These are phyloP conservation scores for Limonius californicus DNA, from an alignment of 1,140 invertebrate species.

Conservation along the genomic window DNA sequence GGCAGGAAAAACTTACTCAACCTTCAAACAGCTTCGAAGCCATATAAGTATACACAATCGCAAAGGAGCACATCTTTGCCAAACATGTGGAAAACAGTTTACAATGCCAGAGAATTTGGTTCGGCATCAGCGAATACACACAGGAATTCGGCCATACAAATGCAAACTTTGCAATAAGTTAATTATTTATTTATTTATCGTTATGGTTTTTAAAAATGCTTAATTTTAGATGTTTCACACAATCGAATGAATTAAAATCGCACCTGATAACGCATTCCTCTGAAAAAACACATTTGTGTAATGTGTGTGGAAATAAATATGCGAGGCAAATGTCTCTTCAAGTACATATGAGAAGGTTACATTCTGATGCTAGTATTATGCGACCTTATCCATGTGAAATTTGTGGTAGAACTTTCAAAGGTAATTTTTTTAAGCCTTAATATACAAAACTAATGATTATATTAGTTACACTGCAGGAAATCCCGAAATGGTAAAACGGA, in stretches of 20 bases:
- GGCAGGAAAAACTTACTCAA: neutral
- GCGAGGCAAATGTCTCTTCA: neutral
- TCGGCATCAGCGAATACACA: conserved; percentile 9
- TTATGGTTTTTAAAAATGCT: neutral
- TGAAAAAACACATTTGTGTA: conserved; percentile 12
- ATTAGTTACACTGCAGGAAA: too few species aligned
- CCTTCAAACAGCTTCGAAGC: neutral
- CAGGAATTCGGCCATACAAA: neutral
- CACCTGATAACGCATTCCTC: conserved; percentile 4
- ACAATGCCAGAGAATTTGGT: conserved; percentile 14
- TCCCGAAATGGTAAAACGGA: too few species aligned
- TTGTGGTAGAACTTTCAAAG: conserved; percentile 15
- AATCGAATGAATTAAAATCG: conserved; percentile 17
- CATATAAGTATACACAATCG: conserved; percentile 13
- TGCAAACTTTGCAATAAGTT: conserved; percentile 10
- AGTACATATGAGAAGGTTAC: conserved; percentile 6
- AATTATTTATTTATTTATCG: neutral
- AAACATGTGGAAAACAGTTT: conserved; percentile 12
- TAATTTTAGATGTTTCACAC: conserved; percentile 6
- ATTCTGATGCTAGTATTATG: neutral
- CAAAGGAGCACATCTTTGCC: conserved; percentile 9
- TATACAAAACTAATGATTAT: too few species aligned
- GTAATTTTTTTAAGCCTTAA: too few species aligned
- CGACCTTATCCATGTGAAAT: neutral
- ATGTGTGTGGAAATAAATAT: conserved; percentile 9